A percentile compares a stretch with the other conserved stretches of the same genome.
phyloP scores from a whole-genome alignment of 2,113 vertebrate species.

The Perccottus glenii region DNA sequence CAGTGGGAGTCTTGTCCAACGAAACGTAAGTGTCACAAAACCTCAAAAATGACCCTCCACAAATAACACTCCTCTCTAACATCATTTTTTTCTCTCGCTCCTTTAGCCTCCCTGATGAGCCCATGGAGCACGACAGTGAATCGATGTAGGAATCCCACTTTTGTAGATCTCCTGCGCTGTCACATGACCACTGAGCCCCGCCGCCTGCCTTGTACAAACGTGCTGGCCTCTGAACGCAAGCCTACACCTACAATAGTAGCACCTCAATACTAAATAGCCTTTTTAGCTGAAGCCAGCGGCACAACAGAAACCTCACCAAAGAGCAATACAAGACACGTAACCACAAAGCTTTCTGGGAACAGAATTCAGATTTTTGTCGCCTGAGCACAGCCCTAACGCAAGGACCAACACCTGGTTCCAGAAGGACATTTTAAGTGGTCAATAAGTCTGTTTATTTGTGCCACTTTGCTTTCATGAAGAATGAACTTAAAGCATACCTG shows the following conservation, averaged over 20 bases:
- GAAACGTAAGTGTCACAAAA: conserved; percentile 79
- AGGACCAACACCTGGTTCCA: conserved; percentile 43
- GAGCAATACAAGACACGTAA: conserved; percentile 54
- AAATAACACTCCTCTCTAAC: conserved; percentile 6
- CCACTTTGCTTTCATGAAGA: conserved; percentile 29
- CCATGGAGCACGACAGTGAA: conserved; percentile 78
- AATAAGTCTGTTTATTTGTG: conserved; percentile 15
- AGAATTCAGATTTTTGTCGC: conserved; percentile 41
- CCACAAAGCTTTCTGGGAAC: conserved; percentile 6
- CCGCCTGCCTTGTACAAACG: conserved; percentile 50
- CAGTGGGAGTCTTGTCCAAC: conserved; percentile 84
- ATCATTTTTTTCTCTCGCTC: background rate
- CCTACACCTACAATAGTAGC: conserved; percentile 29
- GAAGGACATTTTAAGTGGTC: conserved; percentile 18
- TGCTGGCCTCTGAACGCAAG: conserved; percentile 35
- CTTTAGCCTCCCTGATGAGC: conserved; percentile 72
- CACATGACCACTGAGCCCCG: conserved; percentile 51
- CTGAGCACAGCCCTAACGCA: conserved; percentile 53
- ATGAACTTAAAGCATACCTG: conserved; percentile 16
- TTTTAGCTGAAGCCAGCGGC: conserved; percentile 46
- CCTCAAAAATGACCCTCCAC: background rate
- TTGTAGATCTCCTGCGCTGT: conserved; percentile 38
- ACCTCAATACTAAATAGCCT: conserved; percentile 49
- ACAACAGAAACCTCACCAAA: conserved; percentile 69
- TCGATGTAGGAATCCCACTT: conserved; percentile 66